Conservation (phyloP, 2,797 vertebrate genomes). For the Alcedo quadribrachys region DNA sequence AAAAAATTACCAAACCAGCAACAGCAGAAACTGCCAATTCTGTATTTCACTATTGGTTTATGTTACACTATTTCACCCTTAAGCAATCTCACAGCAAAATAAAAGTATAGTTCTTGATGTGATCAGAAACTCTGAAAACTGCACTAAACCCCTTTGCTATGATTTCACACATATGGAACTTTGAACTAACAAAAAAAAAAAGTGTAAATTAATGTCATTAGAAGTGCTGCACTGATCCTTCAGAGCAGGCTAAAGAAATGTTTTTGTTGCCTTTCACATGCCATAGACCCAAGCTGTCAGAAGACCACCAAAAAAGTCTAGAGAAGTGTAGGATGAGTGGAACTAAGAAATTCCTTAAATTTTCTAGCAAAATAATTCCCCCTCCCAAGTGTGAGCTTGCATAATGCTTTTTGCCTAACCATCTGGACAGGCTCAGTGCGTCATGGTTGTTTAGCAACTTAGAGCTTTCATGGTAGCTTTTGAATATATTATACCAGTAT, state of each 20-base stretch:
- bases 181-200: neutral
- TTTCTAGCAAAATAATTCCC: neutral
- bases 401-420: constrained; percentile 41
- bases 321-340: neutral
- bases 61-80: neutral
- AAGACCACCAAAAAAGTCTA: neutral
- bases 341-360: constrained; percentile 3
- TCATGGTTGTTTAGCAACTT: constrained; percentile 68
- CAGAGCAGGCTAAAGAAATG: neutral
- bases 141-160: neutral
- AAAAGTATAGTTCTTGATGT: neutral
- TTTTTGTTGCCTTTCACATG: neutral
- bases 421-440: constrained; percentile 48
- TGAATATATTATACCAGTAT: constrained; percentile 38
- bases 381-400: constrained; percentile 2
- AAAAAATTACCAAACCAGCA: neutral
- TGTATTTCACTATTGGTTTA: neutral
- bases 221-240: neutral
- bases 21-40: neutral
- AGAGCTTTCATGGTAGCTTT: constrained; percentile 23
- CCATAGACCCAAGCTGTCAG: neutral
- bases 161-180: neutral
- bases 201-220: neutral
- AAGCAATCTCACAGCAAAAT: neutral
- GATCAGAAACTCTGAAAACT: neutral